Base-by-base conservation (phyloP, 2,888 invertebrate genomes). In the Schrankia costaestrigalis region DNA sequence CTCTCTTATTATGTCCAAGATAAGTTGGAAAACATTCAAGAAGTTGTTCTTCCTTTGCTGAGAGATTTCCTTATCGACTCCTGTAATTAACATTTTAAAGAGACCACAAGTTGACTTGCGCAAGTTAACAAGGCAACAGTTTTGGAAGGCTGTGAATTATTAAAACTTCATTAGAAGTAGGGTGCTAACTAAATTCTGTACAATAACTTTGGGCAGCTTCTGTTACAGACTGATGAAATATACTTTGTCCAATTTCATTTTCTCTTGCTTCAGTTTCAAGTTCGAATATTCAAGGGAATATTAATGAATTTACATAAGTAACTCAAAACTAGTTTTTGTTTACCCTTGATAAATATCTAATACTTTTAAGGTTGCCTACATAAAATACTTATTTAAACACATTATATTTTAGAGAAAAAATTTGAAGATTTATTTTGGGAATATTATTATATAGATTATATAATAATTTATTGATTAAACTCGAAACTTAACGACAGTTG, bases 21-120 rank as follows among this genome's bases (percentile, higher is more conserved):
- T n/a, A n/a, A 25, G 4, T 9, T 2, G 10, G 10, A 7, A 29
- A 14, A 5, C n/a, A 2, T 9, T 9, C 10, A 22, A 22, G 19
- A 30, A 30, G 26, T 21, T 26, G 14, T 25, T 28, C 11, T 19
- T 27, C n/a, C n/a, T n/a, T n/a, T n/a, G n/a, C n/a, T 21, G 26
- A 12, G 41, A 36, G 31, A 36, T 34, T 38, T 47, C 26, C 35
- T 50, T 41, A 56, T 52, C 39, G 39, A 43, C 46, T 43, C 27
- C 33, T 41, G 36, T 43, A 62, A 63, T 66, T 67, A 60, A 52
- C 54, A 64, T 64, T 64, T 60, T 58, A 54, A 56, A 55, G 42
- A 51, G 49, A 48, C 51, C 46, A 30, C 27, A 33, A 35, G 34
- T 49, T 43, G 42, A 46, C 44, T 54, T 28, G 30, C 23, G 19